Conservation (phyloP, 2,113 vertebrate genomes). For the Elachura formosa region DNA sequence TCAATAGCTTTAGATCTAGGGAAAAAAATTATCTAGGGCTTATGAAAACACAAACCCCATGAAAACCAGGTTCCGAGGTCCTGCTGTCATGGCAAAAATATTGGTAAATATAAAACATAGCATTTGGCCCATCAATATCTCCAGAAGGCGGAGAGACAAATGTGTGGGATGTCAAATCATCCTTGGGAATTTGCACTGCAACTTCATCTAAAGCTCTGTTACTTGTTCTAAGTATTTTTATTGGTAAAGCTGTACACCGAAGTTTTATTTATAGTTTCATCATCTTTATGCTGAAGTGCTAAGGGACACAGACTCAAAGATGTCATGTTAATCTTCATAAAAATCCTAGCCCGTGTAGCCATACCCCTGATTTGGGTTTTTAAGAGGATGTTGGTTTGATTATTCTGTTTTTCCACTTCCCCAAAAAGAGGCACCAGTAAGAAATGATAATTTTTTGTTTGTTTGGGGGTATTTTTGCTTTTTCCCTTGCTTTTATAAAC, state of each 20-base stretch:
- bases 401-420: background rate
- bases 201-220: background rate
- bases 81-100: background rate
- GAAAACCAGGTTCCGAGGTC: background rate
- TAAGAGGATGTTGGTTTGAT: background rate
- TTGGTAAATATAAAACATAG: background rate
- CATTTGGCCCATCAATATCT: background rate
- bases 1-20: background rate
- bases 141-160: background rate
- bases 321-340: background rate
- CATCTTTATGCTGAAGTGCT: background rate
- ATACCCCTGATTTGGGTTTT: background rate
- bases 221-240: background rate
- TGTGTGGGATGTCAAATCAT: background rate
- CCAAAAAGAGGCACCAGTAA: background rate
- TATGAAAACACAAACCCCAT: background rate
- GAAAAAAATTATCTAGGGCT: background rate
- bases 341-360: background rate
- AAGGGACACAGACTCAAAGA: background rate
- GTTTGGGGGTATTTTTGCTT: background rate
- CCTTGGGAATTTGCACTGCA: background rate
- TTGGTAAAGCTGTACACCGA: background rate
- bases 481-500: background rate
- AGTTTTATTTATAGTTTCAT: background rate
- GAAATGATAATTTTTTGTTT: background rate